Percentiles rank a stretch among this genome's conserved stretches.
These are phyloP conservation scores for Trinorchestia longiramus DNA, from an alignment of 1,140 invertebrate genomes.

Conservation along the genomic window DNA sequence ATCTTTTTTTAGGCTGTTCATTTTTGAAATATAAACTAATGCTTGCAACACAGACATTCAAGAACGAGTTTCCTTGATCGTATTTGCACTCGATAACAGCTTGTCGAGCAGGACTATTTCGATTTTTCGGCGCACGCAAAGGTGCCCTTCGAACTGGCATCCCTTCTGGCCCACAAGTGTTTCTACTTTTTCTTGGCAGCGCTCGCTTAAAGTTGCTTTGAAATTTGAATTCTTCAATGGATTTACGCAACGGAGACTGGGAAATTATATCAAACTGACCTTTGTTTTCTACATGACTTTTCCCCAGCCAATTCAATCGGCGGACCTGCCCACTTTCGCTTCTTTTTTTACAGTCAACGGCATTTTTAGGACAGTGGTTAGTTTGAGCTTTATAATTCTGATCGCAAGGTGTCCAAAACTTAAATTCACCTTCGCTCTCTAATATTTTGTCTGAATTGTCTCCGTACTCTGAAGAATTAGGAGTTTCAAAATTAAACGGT, in stretches of 20 bases:
- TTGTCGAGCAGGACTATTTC: neutral
- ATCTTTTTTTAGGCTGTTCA: neutral
- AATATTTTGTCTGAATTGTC: neutral
- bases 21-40: neutral
- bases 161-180: neutral
- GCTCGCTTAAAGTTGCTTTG: neutral
- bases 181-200: neutral
- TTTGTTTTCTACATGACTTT: neutral
- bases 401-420: neutral
- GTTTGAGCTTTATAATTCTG: neutral
- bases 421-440: neutral
- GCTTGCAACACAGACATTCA: constrained; percentile 29
- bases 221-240: neutral
- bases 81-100: neutral
- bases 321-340: neutral
- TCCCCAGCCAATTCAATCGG: neutral
- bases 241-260: neutral
- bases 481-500: neutral
- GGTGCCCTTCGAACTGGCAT: neutral
- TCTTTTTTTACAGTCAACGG: neutral
- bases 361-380: neutral
- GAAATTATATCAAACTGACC: neutral
- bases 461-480: neutral
- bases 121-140: neutral
- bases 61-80: neutral